Evolutionary conservation across 2,888 invertebrate species (phyloP).

Genomic region (Noctua janthina): DNA sequence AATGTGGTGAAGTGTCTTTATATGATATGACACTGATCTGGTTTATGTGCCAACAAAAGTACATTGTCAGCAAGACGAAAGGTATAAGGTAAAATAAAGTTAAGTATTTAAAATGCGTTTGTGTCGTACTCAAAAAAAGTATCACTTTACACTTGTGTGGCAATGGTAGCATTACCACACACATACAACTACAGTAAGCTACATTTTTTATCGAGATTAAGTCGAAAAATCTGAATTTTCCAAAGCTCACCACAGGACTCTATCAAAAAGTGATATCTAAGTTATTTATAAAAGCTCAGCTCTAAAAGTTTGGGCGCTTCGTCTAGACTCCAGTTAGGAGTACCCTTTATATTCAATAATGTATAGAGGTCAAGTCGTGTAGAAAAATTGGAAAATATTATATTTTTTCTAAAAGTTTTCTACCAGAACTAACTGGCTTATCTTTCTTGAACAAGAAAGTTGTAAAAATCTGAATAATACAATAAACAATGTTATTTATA

Average conservation of each 20-base stretch:
- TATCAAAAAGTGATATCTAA: conserved; percentile 43
- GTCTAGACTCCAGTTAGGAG: conserved; percentile 60
- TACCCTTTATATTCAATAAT: conserved; percentile 57
- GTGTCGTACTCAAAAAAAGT: conserved; percentile 7
- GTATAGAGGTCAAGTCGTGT: conserved; percentile 48
- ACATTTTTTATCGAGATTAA: conserved; percentile 7
- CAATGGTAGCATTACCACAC: background rate
- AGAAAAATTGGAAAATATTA: conserved; percentile 32
- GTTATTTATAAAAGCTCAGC: conserved; percentile 56
- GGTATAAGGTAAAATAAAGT: conserved; percentile 5
- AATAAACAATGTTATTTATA: conserved; percentile 21
- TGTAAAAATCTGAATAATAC: conserved; percentile 1
- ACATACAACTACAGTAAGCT: conserved; percentile 1
- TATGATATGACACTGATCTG: conserved; percentile 24
- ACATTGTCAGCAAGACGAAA: conserved; percentile 15
- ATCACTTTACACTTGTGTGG: background rate
- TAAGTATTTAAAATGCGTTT: background rate
- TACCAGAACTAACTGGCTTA: conserved; percentile 29
- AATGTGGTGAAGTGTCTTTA: background rate
- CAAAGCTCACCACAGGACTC: conserved; percentile 11
- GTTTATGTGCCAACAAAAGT: conserved; percentile 31
- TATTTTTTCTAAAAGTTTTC: conserved; percentile 23
- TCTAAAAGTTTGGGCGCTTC: conserved; percentile 53
- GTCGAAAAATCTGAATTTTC: conserved; percentile 13
- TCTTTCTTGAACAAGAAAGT: conserved; percentile 28